A percentile compares a stretch with the other conserved stretches of the same genome.
These are phyloP conservation scores for Salarias fasciatus DNA, from an alignment of 2,797 vertebrate species.

Conservation along the genomic window DNA sequence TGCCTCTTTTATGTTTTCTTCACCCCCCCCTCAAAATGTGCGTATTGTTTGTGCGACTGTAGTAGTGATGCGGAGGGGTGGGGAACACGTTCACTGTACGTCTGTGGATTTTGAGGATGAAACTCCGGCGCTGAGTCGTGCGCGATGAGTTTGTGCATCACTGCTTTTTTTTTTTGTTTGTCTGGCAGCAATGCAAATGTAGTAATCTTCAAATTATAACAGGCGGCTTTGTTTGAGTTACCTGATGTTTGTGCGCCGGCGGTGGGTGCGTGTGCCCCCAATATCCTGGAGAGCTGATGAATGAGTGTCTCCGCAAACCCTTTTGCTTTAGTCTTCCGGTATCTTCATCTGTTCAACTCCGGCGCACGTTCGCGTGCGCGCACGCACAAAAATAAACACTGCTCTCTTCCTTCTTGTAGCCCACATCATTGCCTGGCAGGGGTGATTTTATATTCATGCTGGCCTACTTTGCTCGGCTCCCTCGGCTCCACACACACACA, in stretches of 20 bases:
- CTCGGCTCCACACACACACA: slow-evolving; percentile 52
- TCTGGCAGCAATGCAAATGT: slow-evolving; percentile 40
- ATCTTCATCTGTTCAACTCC: slow-evolving; percentile 57
- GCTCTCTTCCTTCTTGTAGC: slow-evolving; percentile 69
- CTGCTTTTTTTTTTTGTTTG: slow-evolving; percentile 9
- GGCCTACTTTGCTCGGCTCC: slow-evolving; percentile 81
- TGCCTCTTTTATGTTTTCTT: slow-evolving; percentile 42
- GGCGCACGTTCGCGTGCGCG: slow-evolving; percentile 17
- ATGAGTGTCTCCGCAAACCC: slow-evolving; percentile 48
- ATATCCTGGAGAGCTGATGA: slow-evolving; percentile 59
- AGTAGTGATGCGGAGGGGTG: not conserved
- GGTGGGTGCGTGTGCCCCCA: slow-evolving; percentile 10
- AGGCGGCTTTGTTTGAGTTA: slow-evolving; percentile 63
- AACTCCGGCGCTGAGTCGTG: slow-evolving; percentile 7
- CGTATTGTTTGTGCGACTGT: slow-evolving; percentile 22
- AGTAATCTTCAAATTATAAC: slow-evolving; percentile 58
- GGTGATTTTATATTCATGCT: slow-evolving; percentile 86
- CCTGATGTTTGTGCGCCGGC: slow-evolving; percentile 42
- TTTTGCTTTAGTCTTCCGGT: slow-evolving; percentile 53
- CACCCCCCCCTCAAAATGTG: slow-evolving; percentile 13
- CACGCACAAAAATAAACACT: slow-evolving; percentile 14
- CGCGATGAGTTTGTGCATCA: slow-evolving; percentile 2
- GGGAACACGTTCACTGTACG: not conserved
- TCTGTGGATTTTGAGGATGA: slow-evolving; percentile 17
- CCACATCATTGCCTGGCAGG: slow-evolving; percentile 80